Evolutionary conservation across 2,797 vertebrate genomes (phyloP).

Genomic region (Bovichtus diacanthus): DNA sequence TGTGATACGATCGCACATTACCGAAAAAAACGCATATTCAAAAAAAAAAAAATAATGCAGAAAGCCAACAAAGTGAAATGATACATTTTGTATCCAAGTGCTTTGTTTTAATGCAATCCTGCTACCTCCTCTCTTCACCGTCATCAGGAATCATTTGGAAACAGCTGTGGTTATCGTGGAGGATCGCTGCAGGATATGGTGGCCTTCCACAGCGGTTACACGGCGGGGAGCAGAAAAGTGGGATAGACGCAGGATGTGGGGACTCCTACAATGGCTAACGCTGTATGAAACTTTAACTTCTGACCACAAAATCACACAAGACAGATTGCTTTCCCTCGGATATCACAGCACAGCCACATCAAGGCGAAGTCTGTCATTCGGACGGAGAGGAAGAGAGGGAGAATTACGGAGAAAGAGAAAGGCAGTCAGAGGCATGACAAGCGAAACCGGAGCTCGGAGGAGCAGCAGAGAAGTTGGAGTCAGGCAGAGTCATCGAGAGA

Average conservation of each 20-base stretch:
- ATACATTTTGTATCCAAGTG: conserved; percentile 65
- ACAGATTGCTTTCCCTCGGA: conserved; percentile 66
- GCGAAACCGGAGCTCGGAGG: conserved; percentile 36
- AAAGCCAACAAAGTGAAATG: conserved; percentile 50
- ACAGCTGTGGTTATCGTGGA: conserved; percentile 47
- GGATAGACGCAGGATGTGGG: conserved; percentile 66
- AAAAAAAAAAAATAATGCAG: conserved; percentile 20
- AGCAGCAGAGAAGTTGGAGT: conserved; percentile 15
- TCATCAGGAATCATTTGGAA: conserved; percentile 54
- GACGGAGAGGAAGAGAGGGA: conserved; percentile 11
- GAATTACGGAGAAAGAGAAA: conserved; percentile 17
- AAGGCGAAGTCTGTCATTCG: conserved; percentile 48
- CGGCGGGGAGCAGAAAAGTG: conserved; percentile 55
- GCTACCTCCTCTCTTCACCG: conserved; percentile 28
- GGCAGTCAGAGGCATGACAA: conserved; percentile 22
- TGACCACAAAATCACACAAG: conserved; percentile 64
- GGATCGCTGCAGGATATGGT: conserved; percentile 55
- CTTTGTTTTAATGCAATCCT: conserved; percentile 42
- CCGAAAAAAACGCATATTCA: conserved; percentile 14
- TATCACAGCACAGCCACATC: conserved; percentile 62
- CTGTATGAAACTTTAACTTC: conserved; percentile 61
- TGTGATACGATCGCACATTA: conserved; percentile 23
- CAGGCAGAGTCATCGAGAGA: conserved; percentile 30
- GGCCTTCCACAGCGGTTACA: conserved; percentile 64
- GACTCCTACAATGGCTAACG: conserved; percentile 54